Base-by-base conservation (phyloP, 2,113 vertebrate species). In the Genyomyrus donnyi region DNA sequence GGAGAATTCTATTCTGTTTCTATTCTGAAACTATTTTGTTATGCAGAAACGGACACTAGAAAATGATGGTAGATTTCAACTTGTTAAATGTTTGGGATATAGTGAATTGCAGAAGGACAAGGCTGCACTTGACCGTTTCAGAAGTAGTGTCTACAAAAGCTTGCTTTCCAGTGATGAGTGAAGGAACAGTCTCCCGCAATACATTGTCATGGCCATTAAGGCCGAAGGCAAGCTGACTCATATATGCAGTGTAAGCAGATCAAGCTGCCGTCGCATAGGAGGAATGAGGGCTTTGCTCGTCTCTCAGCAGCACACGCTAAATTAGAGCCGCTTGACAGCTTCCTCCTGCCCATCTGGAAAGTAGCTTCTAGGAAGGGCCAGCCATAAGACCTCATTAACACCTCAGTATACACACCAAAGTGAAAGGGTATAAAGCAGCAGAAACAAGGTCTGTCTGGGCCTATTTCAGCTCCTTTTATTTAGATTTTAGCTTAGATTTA, bases 261-360 rank as follows among this genome's bases (percentile, higher is more conserved):
- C 13, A 24, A 31, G 27, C 50, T 56, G 52, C 50, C 17, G 42
- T 58, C 17, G 9, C n/a, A 56, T 42, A 66, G 3, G 35, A 45
- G 17, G 6, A 66, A 13, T 46, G 11, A 62, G 56, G 19, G 35
- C 21, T 42, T 62, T 53, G 11, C 49, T 88, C 5, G 11, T 39
- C 39, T 8, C 10, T 88, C 35, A 19, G 56, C 53, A 62, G 56
- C 56, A 45, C 35, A 13, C n/a, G 58, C 27, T 62, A 62, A 88
- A 88, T 45, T 56, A 62, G 35, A 62, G 52, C 53, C 35, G 3
- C 11, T 62, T 88, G 24, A 88, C 52, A 88, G 31, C 87, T 88
- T 66, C 87, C 87, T 88, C 56, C 39, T 88, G 87, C 35, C 39
- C 53, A 66, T 88, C 87, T 88, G 87, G 87, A 88, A 66, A 46